These are phyloP conservation scores for Creontiades dilutus DNA, from an alignment of 2,888 invertebrate genomes.

Conservation along the genomic window DNA sequence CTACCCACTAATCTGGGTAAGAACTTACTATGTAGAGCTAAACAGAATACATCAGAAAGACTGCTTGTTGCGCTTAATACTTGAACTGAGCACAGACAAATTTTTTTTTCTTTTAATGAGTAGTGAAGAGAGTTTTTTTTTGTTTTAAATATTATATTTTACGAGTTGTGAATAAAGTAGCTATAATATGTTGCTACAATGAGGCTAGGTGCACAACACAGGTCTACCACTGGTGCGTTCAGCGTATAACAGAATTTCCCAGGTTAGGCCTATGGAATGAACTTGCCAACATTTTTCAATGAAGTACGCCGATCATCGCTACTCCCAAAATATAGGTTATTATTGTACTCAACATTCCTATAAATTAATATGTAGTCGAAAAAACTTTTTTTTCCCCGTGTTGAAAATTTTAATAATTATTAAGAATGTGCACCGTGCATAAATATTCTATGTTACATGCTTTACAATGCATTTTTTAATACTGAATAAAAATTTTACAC, in stretches of 20 bases:
- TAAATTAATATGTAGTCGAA: conserved; percentile 57
- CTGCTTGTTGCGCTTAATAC: conserved; percentile 75
- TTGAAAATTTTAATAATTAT: conserved; percentile 63
- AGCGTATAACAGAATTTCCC: conserved; percentile 21
- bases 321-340: conserved; percentile 59
- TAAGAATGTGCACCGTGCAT: conserved; percentile 73
- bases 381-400: conserved; percentile 50
- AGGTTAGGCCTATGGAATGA: conserved; percentile 39
- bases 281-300: conserved; percentile 42
- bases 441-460: conserved; percentile 74
- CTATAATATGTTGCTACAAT: conserved; percentile 48
- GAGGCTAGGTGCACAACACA: conserved; percentile 42
- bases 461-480: conserved; percentile 65
- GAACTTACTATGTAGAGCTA: conserved; percentile 67
- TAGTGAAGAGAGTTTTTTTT: conserved; percentile 71
- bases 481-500: conserved; percentile 63
- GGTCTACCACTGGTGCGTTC: conserved; percentile 45
- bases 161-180: conserved; percentile 48
- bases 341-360: conserved; percentile 57
- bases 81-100: conserved; percentile 75
- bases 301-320: conserved; percentile 48
- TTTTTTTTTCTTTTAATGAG: conserved; percentile 60
- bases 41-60: conserved; percentile 75
- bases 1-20: conserved; percentile 70
- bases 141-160: conserved; percentile 60